phyloP scores from a whole-genome alignment of 2,113 vertebrate genomes.

The Arvicanthis niloticus region DNA sequence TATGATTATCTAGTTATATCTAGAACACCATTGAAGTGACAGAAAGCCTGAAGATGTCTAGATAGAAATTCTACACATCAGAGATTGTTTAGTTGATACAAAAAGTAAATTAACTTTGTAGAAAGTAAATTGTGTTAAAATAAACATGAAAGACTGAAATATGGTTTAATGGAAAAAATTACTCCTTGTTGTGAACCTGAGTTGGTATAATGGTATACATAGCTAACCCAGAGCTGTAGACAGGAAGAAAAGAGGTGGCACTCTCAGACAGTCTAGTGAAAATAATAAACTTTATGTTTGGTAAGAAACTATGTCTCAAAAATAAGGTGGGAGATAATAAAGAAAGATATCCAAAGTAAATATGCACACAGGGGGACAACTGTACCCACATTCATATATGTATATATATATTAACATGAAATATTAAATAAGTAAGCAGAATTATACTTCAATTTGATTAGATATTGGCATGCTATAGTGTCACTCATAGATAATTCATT shows the following conservation, averaged over 20 bases:
- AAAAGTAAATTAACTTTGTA: not conserved
- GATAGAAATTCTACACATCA: too few species aligned
- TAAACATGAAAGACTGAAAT: not conserved
- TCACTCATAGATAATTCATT: not conserved
- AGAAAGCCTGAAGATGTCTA: not conserved
- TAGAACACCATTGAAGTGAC: not conserved
- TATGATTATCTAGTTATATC: not conserved
- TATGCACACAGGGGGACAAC: not conserved
- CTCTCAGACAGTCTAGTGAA: not conserved
- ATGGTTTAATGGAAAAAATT: not conserved
- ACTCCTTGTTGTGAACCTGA: not conserved
- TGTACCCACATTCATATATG: not conserved
- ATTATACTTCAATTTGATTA: not conserved
- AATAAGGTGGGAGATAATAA: not conserved
- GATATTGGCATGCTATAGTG: not conserved
- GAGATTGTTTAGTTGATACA: not conserved
- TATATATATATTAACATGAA: not conserved
- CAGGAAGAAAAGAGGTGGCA: not conserved
- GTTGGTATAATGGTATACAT: not conserved
- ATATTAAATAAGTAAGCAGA: not conserved
- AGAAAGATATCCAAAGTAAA: not conserved
- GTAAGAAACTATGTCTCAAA: not conserved
- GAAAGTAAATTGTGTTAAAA: not conserved
- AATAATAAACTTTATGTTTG: not conserved
- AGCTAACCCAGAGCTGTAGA: not conserved